phyloP scores from a whole-genome alignment of 2,888 invertebrate species.

The Orchestes rusci region DNA sequence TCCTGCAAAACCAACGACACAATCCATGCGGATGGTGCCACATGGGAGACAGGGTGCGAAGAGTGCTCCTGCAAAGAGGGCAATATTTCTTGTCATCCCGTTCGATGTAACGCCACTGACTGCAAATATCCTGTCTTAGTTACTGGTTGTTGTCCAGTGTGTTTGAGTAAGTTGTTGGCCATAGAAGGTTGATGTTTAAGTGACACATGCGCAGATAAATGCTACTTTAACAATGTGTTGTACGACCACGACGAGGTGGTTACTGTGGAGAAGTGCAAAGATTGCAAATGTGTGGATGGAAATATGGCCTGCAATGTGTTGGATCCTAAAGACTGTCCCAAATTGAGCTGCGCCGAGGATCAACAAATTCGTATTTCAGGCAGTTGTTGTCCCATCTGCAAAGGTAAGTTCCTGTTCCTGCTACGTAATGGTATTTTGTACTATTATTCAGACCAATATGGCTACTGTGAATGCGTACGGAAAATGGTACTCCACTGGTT shows the following conservation, averaged over 20 bases:
- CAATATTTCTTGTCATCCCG: conserved; percentile 73
- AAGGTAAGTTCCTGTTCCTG: conserved; percentile 50
- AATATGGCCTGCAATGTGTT: conserved; percentile 69
- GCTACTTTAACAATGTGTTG: conserved; percentile 37
- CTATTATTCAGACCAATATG: too few species aligned
- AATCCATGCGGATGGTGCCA: conserved; percentile 73
- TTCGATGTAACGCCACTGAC: conserved; percentile 67
- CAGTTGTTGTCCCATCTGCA: conserved; percentile 86
- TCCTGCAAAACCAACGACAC: conserved; percentile 78
- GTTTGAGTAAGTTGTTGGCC: conserved; percentile 79
- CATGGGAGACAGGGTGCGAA: conserved; percentile 80
- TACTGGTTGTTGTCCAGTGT: conserved; percentile 78
- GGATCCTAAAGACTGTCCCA: conserved; percentile 68
- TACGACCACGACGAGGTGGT: conserved; percentile 78
- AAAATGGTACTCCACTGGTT: too few species aligned
- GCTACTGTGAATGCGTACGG: too few species aligned
- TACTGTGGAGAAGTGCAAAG: conserved; percentile 68
- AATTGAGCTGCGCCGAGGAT: conserved; percentile 61
- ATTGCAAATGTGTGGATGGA: conserved; percentile 78
- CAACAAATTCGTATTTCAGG: conserved; percentile 77
- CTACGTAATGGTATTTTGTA: too few species aligned
- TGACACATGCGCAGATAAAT: conserved; percentile 40
- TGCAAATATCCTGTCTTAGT: conserved; percentile 77
- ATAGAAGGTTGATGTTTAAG: too few species aligned
- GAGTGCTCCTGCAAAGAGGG: conserved; percentile 86